Percentiles rank a stretch among this genome's conserved stretches.
Conservation (phyloP, 2,797 vertebrate species). For the Gymnodraco acuticeps region DNA sequence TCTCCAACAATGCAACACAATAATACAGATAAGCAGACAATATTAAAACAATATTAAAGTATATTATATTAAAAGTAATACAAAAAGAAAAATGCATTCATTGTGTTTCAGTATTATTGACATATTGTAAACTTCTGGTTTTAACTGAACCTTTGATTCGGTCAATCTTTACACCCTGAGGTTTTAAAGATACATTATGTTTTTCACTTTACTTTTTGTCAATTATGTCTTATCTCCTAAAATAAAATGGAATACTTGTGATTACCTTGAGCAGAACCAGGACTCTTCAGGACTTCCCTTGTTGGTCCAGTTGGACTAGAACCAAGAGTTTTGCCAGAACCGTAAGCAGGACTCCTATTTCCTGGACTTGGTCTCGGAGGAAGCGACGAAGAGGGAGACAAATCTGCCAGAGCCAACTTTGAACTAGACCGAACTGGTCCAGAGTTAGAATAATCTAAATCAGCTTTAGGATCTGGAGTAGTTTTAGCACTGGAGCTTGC, state of each 20-base stretch:
- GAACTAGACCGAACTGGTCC: conserved; percentile 16
- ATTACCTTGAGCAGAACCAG: conserved; percentile 59
- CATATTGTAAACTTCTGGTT: too few relatives aligned
- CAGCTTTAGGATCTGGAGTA: conserved; percentile 6
- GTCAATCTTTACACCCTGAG: too few relatives aligned
- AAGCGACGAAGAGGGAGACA: conserved; percentile 9
- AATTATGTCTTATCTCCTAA: background rate
- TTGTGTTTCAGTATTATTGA: too few relatives aligned
- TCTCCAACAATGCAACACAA: too few relatives aligned
- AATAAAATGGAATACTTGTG: background rate
- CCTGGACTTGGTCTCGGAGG: conserved; percentile 28
- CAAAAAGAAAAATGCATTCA: too few relatives aligned
- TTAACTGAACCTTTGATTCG: too few relatives aligned
- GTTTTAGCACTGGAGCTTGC: conserved; percentile 6
- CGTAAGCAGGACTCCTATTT: conserved; percentile 25
- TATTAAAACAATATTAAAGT: too few relatives aligned
- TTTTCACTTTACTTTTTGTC: too few relatives aligned
- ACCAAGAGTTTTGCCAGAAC: conserved; percentile 24
- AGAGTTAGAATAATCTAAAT: conserved; percentile 11
- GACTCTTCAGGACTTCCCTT: conserved; percentile 28
- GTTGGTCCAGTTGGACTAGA: conserved; percentile 5
- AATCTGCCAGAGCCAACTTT: conserved; percentile 26
- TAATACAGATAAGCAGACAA: too few relatives aligned
- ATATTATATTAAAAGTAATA: too few relatives aligned
- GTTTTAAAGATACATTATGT: too few relatives aligned